Evolutionary conservation across 2,888 invertebrate genomes (phyloP).

Genomic region (Ennomos quercinarius): DNA sequence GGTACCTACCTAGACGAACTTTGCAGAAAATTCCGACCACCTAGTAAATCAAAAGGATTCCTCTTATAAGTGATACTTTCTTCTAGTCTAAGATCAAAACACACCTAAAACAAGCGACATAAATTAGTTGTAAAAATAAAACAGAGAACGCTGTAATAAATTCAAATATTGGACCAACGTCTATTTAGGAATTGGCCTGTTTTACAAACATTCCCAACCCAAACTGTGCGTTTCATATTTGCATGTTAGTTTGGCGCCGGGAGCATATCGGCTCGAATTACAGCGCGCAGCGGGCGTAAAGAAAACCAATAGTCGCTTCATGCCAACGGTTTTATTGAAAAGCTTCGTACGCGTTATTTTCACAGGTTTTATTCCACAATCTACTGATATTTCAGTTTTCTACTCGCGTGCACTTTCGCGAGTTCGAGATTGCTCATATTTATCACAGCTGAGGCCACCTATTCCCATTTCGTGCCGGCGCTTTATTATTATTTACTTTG

Average conservation of each 20-base stretch:
- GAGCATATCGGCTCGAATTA: slow-evolving; percentile 36
- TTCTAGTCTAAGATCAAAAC: too few relatives aligned
- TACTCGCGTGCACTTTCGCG: slow-evolving; percentile 46
- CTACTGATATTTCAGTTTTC: slow-evolving; percentile 44
- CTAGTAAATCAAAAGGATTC: too few relatives aligned
- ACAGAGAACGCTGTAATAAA: too few relatives aligned
- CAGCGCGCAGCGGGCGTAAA: slow-evolving; percentile 50
- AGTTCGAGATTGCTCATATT: slow-evolving; percentile 52
- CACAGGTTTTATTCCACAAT: slow-evolving; percentile 61
- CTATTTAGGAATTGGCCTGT: not conserved
- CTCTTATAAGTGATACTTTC: too few relatives aligned
- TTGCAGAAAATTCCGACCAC: too few relatives aligned
- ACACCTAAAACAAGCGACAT: too few relatives aligned
- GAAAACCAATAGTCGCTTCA: slow-evolving; percentile 74
- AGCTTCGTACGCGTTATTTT: slow-evolving; percentile 61
- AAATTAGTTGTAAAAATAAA: too few relatives aligned
- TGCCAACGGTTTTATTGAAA: slow-evolving; percentile 76
- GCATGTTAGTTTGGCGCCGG: slow-evolving; percentile 31
- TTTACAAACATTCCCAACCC: slow-evolving; percentile 8
- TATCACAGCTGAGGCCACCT: not conserved
- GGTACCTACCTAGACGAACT: too few relatives aligned
- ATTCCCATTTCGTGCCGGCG: too few relatives aligned
- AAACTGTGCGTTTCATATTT: slow-evolving; percentile 30
- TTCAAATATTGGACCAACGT: too few relatives aligned
- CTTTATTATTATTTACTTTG: too few relatives aligned